These are phyloP conservation scores for Spinibarbus caldwelli DNA, from an alignment of 2,797 vertebrate species.

Conservation along the genomic window DNA sequence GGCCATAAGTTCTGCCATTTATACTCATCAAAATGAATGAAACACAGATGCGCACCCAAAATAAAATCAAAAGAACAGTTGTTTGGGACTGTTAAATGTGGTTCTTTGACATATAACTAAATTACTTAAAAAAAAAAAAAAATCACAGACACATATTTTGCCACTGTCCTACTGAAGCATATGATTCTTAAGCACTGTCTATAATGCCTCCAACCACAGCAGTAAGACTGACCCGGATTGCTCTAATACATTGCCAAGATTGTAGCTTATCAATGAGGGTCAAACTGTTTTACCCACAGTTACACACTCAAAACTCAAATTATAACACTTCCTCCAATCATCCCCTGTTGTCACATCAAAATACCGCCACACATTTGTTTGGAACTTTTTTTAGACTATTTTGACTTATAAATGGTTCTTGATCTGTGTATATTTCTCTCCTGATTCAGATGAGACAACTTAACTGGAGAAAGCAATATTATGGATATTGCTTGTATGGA, in stretches of 20 bases:
- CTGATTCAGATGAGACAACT: too few species aligned
- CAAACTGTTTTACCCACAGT: background rate
- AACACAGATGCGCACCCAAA: background rate
- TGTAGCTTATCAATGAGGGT: background rate
- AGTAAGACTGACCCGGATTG: background rate
- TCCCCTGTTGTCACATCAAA: too few species aligned
- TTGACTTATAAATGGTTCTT: too few species aligned
- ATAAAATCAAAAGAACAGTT: background rate
- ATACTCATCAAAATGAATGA: background rate
- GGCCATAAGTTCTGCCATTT: conserved; percentile 20
- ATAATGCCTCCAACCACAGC: background rate
- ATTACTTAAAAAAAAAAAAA: background rate
- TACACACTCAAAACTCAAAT: background rate
- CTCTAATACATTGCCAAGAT: background rate
- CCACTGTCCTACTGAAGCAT: background rate
- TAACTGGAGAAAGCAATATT: too few species aligned
- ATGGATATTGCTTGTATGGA: too few species aligned
- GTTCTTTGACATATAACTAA: background rate
- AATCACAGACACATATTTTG: background rate
- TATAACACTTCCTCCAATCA: too few species aligned
- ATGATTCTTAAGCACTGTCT: background rate
- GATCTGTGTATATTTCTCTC: too few species aligned
- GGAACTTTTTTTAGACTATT: too few species aligned
- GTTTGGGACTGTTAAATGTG: background rate
- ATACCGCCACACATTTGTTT: too few species aligned